Base-by-base conservation (phyloP, 2,113 vertebrate genomes). In the Microtus montanus region DNA sequence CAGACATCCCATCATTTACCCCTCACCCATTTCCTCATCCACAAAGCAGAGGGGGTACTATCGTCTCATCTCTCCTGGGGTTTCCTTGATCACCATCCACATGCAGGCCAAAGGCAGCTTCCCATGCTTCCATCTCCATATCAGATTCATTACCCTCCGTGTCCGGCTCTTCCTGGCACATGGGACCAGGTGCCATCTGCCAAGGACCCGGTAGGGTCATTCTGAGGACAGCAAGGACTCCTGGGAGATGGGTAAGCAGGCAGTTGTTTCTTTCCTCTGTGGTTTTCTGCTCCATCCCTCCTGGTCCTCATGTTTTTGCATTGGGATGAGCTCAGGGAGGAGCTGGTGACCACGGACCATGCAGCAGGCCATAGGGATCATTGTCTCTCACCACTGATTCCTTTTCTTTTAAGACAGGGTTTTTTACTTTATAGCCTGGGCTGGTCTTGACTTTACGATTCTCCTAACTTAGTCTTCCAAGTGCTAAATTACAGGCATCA, bases 61-160 rank as follows among this genome's bases (percentile, higher is more conserved):
- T 2, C 0, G 4, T 68, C 22, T 58, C 63, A 78, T 52, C 44
- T 88, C 24, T 41, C 44, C 5, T 1, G 26, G 41, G 86, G 8
- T 22, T 12, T 0, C 8, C 11, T 20, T 10, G 38, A 22, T 10
- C 28, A 30, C 14, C 7, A 15, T 49, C 7, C 0, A 0, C 0
- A 1, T 3, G 11, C 7, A 47, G 63, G 30, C 9, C 26, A n/a
- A 17, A 38, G 35, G 24, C 1, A 26, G 54, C 61, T 74, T 2
- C 26, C 17, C 26, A 15, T 3, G 54, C n/a, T 52, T 24, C 71
- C 44, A 13, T 47, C 49, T 83, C 58, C 63, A 44, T 70, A 66
- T 14, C 26, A 47, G 83, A 7, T 30, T 15, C 1, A 17, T 75
- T n/a, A 17, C 22, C 33, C 75, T 33, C 33, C 0, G 2, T 49